Conservation (phyloP, 2,113 vertebrate species). For the Motacilla alba region DNA sequence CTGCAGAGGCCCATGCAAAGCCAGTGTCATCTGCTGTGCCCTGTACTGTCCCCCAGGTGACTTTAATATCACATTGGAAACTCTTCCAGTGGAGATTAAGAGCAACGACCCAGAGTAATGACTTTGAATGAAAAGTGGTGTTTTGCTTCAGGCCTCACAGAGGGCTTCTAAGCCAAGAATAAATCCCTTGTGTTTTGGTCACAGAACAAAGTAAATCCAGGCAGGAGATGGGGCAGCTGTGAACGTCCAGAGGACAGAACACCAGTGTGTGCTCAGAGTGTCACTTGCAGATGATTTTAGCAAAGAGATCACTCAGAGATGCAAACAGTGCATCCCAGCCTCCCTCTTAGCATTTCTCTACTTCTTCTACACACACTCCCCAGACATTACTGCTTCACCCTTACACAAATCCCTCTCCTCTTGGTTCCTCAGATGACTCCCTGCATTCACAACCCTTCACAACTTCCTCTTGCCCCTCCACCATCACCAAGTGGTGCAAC, state of each 20-base stretch:
- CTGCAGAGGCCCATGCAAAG: background rate
- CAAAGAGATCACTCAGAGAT: background rate
- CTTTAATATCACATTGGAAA: background rate
- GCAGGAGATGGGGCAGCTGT: background rate
- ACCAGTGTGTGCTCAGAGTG: background rate
- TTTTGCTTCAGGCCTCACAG: background rate
- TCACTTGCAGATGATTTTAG: background rate
- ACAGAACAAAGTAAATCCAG: background rate
- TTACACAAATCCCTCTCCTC: background rate
- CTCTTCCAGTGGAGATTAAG: background rate
- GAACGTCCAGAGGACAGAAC: background rate
- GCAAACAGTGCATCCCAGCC: background rate
- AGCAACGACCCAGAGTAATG: background rate
- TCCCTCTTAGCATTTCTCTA: background rate
- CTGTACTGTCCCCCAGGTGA: background rate
- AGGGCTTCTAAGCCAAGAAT: background rate
- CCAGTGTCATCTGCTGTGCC: background rate
- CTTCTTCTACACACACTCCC: background rate
- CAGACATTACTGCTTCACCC: background rate
- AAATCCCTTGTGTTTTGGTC: background rate
- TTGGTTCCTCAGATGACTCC: background rate
- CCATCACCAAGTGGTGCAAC: background rate
- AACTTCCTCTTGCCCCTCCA: background rate
- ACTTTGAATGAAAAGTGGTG: background rate
- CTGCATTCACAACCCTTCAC: background rate